Base-by-base conservation (phyloP, 1,140 invertebrate species). In the Cataglyphis hispanica region DNA sequence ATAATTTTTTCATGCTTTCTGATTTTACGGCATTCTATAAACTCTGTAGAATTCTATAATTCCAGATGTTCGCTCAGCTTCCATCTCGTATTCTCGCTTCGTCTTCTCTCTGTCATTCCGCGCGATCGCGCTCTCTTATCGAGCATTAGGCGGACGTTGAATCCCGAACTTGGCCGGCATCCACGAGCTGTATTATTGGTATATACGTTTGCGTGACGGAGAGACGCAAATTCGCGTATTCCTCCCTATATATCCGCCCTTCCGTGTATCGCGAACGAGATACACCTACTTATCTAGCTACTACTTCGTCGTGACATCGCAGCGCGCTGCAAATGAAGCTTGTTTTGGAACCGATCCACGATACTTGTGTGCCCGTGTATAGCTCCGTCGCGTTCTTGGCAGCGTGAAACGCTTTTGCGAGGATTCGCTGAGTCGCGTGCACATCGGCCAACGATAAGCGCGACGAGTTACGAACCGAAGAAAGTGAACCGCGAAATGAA, bases 301-400 rank as follows among this genome's bases (percentile, higher is more conserved):
- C 27, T 27, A 16, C 69, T 16, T 72, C 69, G 40, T 63, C 74
- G 22, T 27, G 56, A 34, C 70, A 74, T 77, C 67, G 37, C 58
- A 60, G 19, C 43, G 43, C 25, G 31, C 19, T 27, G 85, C 85
- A 89, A 91, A 91, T 85, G 89, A 87, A 87, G 86, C 87, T 90
- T 91, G 75, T 87, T 90, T 90, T 91, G 86, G 87, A 91, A 87
- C 90, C 46, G 83, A 86, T 91, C 89, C 89, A 91, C 60, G 61
- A 87, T 87, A 61, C 46, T 76, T 61, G 53, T n/a, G 25, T 6
- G 40, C 6, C 46, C 40, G 43, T 37, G 40, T 53, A 64, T 40
- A 70, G 46, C 61, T 16, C 37, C 66, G 34, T 84, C 46, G 67
- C 27, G 43, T 53, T 86, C 76, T 86, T 86, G 78, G 67, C 85